Evolutionary conservation across 2,888 invertebrate species (phyloP).

Genomic region (Caenorhabditis doughertyi): DNA sequence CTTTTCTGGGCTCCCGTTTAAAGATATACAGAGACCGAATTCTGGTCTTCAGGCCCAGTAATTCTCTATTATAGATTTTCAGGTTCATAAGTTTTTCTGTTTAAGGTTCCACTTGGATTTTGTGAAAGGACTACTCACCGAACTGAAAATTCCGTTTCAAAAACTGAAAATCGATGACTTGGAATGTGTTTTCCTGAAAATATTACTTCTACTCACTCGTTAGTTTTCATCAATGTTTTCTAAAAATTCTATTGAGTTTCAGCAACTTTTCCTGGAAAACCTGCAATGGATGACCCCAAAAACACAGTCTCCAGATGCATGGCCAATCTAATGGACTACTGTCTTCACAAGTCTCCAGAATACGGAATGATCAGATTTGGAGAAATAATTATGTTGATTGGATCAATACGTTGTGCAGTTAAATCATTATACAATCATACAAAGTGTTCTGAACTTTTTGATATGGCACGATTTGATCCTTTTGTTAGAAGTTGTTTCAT

Average conservation of each 20-base stretch:
- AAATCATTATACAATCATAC: conserved; percentile 11
- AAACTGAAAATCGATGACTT: background rate
- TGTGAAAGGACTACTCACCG: background rate
- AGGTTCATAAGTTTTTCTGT: background rate
- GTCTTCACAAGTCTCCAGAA: background rate
- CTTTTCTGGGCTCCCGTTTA: background rate
- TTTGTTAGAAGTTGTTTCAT: background rate
- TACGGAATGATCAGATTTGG: conserved; percentile 5
- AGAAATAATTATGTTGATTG: background rate
- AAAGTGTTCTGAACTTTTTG: background rate
- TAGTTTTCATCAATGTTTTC: background rate
- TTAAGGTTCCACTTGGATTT: background rate
- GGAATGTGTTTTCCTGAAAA: background rate
- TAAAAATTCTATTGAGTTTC: background rate
- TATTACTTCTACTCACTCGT: background rate
- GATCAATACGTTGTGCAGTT: background rate
- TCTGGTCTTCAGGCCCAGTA: background rate
- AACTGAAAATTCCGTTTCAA: background rate
- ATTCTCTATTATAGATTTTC: background rate
- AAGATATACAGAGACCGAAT: background rate
- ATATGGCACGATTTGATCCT: background rate
- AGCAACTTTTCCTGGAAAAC: background rate
- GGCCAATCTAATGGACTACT: background rate
- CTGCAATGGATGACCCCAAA: background rate
- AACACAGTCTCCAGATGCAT: background rate